phyloP scores from a whole-genome alignment of 2,797 vertebrate species.

The Dendrocincla fuliginosa region DNA sequence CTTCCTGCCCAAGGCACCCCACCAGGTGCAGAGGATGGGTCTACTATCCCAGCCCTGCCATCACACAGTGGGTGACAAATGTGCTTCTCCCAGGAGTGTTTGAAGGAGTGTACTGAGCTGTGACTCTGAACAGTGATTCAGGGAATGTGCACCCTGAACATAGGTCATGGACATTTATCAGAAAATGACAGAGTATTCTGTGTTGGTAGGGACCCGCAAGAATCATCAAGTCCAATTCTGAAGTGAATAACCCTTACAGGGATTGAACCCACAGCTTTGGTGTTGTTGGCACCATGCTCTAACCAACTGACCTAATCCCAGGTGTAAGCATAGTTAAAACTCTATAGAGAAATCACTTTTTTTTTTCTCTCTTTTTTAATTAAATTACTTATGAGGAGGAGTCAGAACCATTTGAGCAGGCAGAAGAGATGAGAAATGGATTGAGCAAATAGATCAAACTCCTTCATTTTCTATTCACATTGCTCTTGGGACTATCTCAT shows the following conservation, averaged over 20 bases:
- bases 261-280: background rate
- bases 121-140: background rate
- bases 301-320: background rate
- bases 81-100: background rate
- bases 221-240: background rate
- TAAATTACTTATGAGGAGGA: background rate
- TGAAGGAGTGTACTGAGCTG: background rate
- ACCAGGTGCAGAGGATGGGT: background rate
- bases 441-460: background rate
- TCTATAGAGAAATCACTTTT: background rate
- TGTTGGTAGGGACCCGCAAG: background rate
- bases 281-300: background rate
- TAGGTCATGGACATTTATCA: rapidly evolving
- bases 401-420: background rate
- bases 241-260: background rate
- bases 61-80: background rate
- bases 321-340: background rate
- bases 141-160: rapidly evolving
- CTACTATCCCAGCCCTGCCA: background rate
- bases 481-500: background rate
- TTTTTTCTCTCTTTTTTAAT: background rate
- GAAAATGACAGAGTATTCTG: background rate
- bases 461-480: background rate
- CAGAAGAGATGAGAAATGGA: background rate
- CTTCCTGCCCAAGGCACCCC: background rate